Evolutionary conservation across 2,797 vertebrate genomes (phyloP).

Genomic region (Malurus splendens): DNA sequence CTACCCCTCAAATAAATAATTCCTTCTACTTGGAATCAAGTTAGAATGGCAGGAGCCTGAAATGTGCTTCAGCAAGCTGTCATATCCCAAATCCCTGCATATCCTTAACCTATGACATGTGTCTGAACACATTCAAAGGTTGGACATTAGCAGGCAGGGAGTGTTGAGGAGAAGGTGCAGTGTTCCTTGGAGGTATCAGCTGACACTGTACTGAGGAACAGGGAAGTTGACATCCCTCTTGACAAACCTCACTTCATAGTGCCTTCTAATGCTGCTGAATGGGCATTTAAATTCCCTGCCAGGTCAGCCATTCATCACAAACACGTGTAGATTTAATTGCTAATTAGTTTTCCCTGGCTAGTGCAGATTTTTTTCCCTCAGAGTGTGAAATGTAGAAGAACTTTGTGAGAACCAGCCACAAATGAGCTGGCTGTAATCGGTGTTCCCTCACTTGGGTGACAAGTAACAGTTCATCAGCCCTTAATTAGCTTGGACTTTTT

Average conservation of each 20-base stretch:
- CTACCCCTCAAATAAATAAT: background rate
- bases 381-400: background rate
- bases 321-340: background rate
- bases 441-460: background rate
- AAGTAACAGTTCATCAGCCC: slow-evolving; percentile 33
- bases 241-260: background rate
- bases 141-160: background rate
- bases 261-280: background rate
- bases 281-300: background rate
- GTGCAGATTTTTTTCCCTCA: background rate
- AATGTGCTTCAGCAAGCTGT: background rate
- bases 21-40: background rate
- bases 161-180: background rate
- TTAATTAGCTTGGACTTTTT: slow-evolving; percentile 17
- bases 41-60: background rate
- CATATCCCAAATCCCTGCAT: background rate
- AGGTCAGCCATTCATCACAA: background rate
- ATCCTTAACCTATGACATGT: background rate
- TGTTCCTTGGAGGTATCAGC: background rate
- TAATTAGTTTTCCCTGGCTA: slow-evolving; percentile 23
- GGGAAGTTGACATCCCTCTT: background rate
- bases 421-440: background rate
- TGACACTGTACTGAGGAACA: background rate
- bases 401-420: background rate
- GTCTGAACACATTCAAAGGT: background rate